A percentile compares a stretch with the other conserved stretches of the same genome.
These are phyloP conservation scores for Sarcophaga caerulescens DNA, from an alignment of 2,888 invertebrate species.

Conservation along the genomic window DNA sequence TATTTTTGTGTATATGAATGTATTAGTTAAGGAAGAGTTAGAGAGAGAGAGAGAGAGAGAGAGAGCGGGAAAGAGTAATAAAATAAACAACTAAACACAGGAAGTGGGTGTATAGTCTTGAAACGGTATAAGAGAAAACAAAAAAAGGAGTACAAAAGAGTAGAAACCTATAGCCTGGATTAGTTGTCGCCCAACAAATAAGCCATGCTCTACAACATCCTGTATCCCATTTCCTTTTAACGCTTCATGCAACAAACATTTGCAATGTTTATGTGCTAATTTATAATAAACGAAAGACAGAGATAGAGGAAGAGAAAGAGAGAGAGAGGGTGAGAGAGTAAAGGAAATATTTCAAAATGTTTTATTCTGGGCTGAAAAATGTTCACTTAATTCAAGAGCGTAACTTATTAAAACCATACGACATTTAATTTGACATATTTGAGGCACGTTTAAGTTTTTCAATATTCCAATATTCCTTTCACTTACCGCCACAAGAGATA, in stretches of 20 bases:
- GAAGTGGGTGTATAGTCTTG: neutral
- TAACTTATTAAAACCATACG: too few relatives aligned
- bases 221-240: constrained; percentile 23
- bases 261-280: neutral
- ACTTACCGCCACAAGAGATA: too few relatives aligned
- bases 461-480: too few relatives aligned
- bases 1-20: too few relatives aligned
- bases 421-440: too few relatives aligned
- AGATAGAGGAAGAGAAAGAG: neutral
- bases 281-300: neutral
- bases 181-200: constrained; percentile 57
- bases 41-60: neutral
- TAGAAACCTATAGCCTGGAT: constrained; percentile 19
- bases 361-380: too few relatives aligned
- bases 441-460: too few relatives aligned
- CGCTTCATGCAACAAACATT: constrained; percentile 24
- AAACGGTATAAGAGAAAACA: constrained; percentile 8
- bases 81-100: neutral
- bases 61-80: neutral
- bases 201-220: constrained; percentile 31
- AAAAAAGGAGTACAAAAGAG: neutral
- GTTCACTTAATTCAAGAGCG: too few relatives aligned
- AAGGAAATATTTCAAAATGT: too few relatives aligned
- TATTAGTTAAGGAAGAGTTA: neutral
- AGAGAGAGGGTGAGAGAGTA: neutral